A percentile compares a stretch with the other conserved stretches of the same genome.
Evolutionary conservation across 2,888 invertebrate species (phyloP).

Genomic region (Glyphotaelius pellucidus): DNA sequence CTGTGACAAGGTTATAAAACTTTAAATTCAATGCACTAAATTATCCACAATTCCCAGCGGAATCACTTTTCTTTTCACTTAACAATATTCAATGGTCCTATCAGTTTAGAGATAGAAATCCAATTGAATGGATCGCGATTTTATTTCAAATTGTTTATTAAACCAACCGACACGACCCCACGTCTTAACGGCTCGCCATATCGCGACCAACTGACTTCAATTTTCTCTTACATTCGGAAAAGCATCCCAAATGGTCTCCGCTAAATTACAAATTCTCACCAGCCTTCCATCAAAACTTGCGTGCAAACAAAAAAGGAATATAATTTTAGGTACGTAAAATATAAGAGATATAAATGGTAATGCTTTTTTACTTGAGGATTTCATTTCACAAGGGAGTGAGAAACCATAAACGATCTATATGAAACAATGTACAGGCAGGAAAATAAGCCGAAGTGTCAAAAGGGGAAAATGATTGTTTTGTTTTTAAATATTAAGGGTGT

Average conservation of each 20-base stretch:
- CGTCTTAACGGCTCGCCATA: constrained; percentile 19
- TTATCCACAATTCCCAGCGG: background rate
- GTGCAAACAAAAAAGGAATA: background rate
- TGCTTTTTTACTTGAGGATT: background rate
- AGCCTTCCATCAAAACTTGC: background rate
- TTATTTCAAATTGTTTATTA: background rate
- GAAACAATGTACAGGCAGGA: background rate
- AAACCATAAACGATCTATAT: background rate
- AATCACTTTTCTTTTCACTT: background rate
- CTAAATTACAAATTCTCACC: background rate
- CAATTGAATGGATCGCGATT: constrained; percentile 21
- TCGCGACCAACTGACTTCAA: constrained; percentile 35
- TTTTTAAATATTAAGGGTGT: background rate
- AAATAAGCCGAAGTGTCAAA: background rate
- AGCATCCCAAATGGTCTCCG: background rate
- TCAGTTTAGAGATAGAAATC: background rate
- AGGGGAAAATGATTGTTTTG: background rate
- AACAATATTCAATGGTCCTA: background rate
- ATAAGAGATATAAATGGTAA: background rate
- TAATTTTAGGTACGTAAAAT: background rate
- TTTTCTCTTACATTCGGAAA: background rate
- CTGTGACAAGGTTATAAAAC: background rate
- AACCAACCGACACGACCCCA: background rate
- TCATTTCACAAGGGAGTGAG: background rate
- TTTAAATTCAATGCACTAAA: background rate